Percentiles rank a stretch among this genome's conserved stretches.
These are phyloP conservation scores for Oncopeltus fasciatus DNA, from an alignment of 1,140 invertebrate species.

Conservation along the genomic window DNA sequence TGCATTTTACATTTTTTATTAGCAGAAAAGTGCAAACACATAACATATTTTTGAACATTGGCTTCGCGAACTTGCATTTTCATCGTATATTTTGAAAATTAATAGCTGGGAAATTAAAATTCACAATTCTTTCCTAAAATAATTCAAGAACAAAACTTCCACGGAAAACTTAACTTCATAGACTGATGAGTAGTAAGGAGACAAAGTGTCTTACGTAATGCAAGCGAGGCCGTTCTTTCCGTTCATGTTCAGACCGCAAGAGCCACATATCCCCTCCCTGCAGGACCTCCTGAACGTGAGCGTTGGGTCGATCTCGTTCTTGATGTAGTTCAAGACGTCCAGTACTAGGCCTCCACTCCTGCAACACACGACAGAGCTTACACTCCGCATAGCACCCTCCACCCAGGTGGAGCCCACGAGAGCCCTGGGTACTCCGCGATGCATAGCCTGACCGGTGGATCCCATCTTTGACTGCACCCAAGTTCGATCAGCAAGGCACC, in stretches of 20 bases:
- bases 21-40: too few relatives aligned
- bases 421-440: background rate
- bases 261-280: conserved; percentile 80
- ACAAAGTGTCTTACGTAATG: conserved; percentile 55
- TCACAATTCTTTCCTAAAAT: too few relatives aligned
- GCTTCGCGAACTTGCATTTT: too few relatives aligned
- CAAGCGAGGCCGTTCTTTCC: conserved; percentile 77
- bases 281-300: conserved; percentile 71
- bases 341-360: conserved; percentile 63
- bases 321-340: conserved; percentile 75
- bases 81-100: too few relatives aligned
- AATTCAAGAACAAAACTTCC: too few relatives aligned
- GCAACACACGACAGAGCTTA: background rate
- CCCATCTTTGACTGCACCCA: too few relatives aligned
- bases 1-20: too few relatives aligned
- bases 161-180: too few relatives aligned
- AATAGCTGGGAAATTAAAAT: too few relatives aligned
- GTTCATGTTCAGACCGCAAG: conserved; percentile 79
- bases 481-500: too few relatives aligned
- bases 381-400: background rate
- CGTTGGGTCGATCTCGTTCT: conserved; percentile 71
- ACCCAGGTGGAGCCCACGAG: background rate
- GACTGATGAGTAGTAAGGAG: too few relatives aligned
- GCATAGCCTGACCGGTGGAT: background rate
- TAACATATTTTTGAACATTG: too few relatives aligned